Percentiles rank a stretch among this genome's conserved stretches.
Evolutionary conservation across 2,113 vertebrate genomes (phyloP).

Genomic region (Brevimyrus niger): DNA sequence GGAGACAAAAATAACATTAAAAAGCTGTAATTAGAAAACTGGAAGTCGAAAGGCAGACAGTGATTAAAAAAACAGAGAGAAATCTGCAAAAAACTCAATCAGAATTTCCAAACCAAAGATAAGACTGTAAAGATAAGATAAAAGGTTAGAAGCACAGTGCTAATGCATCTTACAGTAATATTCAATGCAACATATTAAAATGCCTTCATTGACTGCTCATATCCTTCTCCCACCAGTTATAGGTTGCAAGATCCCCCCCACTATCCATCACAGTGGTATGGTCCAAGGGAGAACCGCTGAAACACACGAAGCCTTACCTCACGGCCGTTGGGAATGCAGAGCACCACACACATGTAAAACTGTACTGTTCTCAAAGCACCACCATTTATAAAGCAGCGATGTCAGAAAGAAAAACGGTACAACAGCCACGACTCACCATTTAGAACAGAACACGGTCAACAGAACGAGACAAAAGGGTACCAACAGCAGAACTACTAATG

Average conservation of each 20-base stretch:
- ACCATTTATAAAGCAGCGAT: background rate
- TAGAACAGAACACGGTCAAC: background rate
- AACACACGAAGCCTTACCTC: background rate
- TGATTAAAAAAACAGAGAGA: background rate
- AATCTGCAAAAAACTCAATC: background rate
- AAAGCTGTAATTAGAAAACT: background rate
- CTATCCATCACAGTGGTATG: background rate
- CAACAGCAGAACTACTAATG: background rate
- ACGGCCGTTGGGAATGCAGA: background rate
- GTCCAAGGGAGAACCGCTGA: background rate
- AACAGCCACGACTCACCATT: background rate
- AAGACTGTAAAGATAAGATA: background rate
- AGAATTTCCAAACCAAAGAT: background rate
- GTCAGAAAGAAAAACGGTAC: background rate
- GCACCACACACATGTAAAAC: constrained; percentile 1
- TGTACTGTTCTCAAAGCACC: background rate
- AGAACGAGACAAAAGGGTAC: background rate
- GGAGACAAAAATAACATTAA: constrained; percentile 3
- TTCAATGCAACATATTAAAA: background rate
- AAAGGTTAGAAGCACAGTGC: background rate
- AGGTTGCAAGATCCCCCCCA: background rate
- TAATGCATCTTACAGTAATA: background rate
- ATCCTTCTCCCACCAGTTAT: background rate
- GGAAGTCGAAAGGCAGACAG: background rate
- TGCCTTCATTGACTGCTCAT: background rate